Evolutionary conservation across 2,797 vertebrate genomes (phyloP), one percentile per base, ranked within the genome.

Genomic region (Pipistrellus nathusii): DNA sequence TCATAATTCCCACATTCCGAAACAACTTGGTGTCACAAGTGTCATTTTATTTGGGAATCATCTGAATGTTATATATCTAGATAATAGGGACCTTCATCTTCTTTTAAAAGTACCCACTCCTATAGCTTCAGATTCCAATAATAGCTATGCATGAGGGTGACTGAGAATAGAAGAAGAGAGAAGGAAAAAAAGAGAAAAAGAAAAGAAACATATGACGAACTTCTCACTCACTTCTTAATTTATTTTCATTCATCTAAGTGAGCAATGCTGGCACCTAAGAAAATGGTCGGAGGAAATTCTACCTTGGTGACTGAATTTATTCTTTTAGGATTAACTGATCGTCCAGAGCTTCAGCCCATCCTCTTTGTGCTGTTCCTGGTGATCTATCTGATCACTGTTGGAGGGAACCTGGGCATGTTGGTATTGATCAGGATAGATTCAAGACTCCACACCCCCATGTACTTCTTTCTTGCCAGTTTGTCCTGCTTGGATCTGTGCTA

Each of bases 401-500:
- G 88, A 27, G 95, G 92, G 8, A 97, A 97, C 46, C 84, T 96
- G 27, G 94, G 94, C 17, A 96, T 97, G 93, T 48, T 97, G 46
- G 2, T 97, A 18, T 32, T 97, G 85, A 96, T 97, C 68, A 86
- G 90, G 12, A 71, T 92, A 55, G 95, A 96, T 68, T 85, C 91
- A 6, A 8, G 57, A 21, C 94, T 97, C 44, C 97, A 97, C 38
- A 97, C 83, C 0, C 97, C 96, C 32, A 97, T 97, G 96, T 97
- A 97, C 55, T 96, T 94, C 72, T 97, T 98, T 75, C 93, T 97
- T 41, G 88, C 94, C 53, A 97, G 96, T 78, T 82, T 98, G 27
- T 97, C 97, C 6, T 93, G 96, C 51, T 71, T 97, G 93, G 97
- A 97, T 81, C 66, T 98, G 48, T 96, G 95, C 44, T 97, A 94